Conservation (phyloP, 2,797 vertebrate species). For the Adrianichthys oophorus region DNA sequence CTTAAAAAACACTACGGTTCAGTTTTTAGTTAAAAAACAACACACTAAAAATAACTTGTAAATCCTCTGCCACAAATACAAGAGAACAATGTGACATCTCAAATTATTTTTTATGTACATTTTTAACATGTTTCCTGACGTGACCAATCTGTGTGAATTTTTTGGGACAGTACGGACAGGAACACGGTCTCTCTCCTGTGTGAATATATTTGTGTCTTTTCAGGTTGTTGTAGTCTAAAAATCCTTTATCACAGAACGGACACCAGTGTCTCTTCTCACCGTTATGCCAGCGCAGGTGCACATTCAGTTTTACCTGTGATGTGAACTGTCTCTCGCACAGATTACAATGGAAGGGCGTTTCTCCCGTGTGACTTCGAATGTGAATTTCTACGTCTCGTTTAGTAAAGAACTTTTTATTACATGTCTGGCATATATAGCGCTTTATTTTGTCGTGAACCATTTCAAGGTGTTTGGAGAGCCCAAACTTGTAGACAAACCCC, state of each 20-base stretch:
- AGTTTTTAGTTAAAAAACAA: no score
- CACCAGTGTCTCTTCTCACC: slow-evolving; percentile 79
- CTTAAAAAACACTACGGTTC: no score
- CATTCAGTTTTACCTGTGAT: slow-evolving; percentile 72
- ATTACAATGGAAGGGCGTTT: slow-evolving; percentile 76
- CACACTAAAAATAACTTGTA: no score
- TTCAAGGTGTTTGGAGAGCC: slow-evolving; percentile 75
- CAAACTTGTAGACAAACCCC: slow-evolving; percentile 77
- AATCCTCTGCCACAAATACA: no score
- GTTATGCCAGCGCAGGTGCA: slow-evolving; percentile 76
- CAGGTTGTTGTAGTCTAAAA: slow-evolving; percentile 77
- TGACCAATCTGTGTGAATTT: slow-evolving; percentile 75
- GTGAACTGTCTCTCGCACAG: slow-evolving; percentile 75
- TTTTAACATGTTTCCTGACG: slow-evolving; percentile 74
- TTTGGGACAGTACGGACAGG: slow-evolving; percentile 75
- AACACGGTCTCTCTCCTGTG: slow-evolving; percentile 79
- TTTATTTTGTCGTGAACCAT: slow-evolving; percentile 71
- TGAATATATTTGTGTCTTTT: slow-evolving; percentile 79
- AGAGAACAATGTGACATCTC: no score
- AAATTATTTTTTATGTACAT: slow-evolving; percentile 46
- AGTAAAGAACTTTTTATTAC: slow-evolving; percentile 72
- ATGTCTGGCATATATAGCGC: slow-evolving; percentile 75
- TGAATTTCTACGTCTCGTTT: slow-evolving; percentile 73
- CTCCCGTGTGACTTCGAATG: slow-evolving; percentile 73
- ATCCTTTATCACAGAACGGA: slow-evolving; percentile 75